These are phyloP conservation scores for Plagiodera versicolora DNA, from an alignment of 2,888 invertebrate species.

Conservation along the genomic window DNA sequence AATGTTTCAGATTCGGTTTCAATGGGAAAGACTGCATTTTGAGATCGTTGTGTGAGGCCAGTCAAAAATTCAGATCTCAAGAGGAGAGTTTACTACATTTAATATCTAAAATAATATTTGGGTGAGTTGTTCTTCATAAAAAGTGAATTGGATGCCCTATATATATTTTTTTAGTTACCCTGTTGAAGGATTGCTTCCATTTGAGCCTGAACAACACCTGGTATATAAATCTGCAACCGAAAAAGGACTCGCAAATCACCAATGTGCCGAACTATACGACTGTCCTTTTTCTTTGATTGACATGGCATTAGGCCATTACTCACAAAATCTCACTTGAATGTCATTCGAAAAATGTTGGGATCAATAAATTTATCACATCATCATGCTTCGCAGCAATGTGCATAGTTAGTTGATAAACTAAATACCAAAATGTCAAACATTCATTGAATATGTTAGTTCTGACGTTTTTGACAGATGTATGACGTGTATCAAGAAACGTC, in stretches of 20 bases:
- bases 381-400: too few species aligned
- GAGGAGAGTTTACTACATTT: conserved; percentile 65
- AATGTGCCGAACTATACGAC: conserved; percentile 62
- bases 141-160: too few species aligned
- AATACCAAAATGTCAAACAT: too few species aligned
- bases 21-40: conserved; percentile 71
- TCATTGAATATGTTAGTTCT: too few species aligned
- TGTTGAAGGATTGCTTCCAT: conserved; percentile 61
- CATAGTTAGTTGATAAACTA: too few species aligned
- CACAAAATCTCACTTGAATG: conserved; percentile 11
- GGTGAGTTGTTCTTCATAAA: too few species aligned
- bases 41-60: conserved; percentile 73
- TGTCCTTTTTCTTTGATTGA: conserved; percentile 75
- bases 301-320: conserved; percentile 63
- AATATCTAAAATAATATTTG: conserved; percentile 69
- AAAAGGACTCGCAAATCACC: conserved; percentile 51
- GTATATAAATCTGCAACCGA: conserved; percentile 69
- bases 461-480: too few species aligned
- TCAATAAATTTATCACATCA: too few species aligned
- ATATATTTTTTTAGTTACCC: too few species aligned
- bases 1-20: conserved; percentile 71
- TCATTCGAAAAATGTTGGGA: too few species aligned
- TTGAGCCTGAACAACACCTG: conserved; percentile 66
- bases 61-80: conserved; percentile 63
- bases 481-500: too few species aligned